Percentiles rank a stretch among this genome's conserved stretches.
These are phyloP conservation scores for Sebastes trivittatus DNA, from an alignment of 2,797 vertebrate species.

Conservation along the genomic window DNA sequence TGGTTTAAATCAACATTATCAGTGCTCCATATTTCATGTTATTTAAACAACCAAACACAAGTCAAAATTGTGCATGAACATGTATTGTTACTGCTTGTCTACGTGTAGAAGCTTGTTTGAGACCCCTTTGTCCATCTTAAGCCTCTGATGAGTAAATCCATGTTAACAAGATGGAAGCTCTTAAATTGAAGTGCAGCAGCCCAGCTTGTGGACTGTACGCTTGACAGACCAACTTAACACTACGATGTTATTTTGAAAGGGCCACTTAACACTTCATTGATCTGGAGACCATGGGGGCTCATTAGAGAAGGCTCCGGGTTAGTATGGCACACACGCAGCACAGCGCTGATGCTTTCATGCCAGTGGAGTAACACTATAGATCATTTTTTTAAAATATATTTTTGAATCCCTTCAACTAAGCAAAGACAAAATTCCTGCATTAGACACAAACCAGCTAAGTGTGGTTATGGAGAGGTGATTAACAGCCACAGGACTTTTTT, in stretches of 20 bases:
- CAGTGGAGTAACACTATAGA: not conserved
- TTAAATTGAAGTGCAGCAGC: slow-evolving; percentile 58
- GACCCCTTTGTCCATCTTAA: slow-evolving; percentile 13
- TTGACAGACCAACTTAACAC: slow-evolving; percentile 62
- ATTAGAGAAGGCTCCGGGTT: slow-evolving; percentile 34
- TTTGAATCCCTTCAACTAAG: not conserved
- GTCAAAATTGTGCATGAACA: not conserved
- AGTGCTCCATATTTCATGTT: not conserved
- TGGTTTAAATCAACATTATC: slow-evolving; percentile 25
- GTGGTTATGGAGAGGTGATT: not conserved
- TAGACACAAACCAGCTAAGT: not conserved
- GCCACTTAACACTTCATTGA: slow-evolving; percentile 74
- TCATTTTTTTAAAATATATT: not conserved
- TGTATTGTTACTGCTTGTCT: not conserved
- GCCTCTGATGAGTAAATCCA: slow-evolving; percentile 64
- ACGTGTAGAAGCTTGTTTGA: slow-evolving; percentile 5
- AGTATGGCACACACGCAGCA: not conserved
- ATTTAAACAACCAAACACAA: not conserved
- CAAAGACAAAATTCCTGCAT: not conserved
- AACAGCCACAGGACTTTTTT: not conserved
- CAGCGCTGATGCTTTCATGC: not conserved
- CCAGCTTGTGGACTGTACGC: slow-evolving; percentile 28
- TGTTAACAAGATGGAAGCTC: slow-evolving; percentile 73
- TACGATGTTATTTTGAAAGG: slow-evolving; percentile 57
- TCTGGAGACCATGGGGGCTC: slow-evolving; percentile 55